Evolutionary conservation across 2,797 vertebrate species (phyloP), one percentile per base, ranked within the genome.

Genomic region (Orientallactaga sibirica): DNA sequence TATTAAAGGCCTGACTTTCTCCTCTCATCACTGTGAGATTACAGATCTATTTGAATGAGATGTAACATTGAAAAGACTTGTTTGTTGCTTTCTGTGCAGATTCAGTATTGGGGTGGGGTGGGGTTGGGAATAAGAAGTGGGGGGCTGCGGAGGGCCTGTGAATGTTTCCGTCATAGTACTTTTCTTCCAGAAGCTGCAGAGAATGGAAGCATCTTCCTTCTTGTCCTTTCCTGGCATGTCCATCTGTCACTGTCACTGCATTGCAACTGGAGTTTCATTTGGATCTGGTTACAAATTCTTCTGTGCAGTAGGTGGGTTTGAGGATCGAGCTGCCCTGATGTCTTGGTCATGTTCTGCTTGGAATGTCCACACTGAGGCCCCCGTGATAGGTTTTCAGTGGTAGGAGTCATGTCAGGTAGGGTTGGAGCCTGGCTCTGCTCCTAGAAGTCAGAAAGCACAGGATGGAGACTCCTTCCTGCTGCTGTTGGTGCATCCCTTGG

Each of bases 1-100:
- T 98, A 98, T 98, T 98, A 98, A 98, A 98, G 97, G 97, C 98
- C 98, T 98, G 98, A 97, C 96, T 98, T 97, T 98, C 97, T 98
- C 97, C 97, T 98, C 98, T 98, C 98, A 98, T 98, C 98, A 98
- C 98, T 98, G 98, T 98, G 98, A 98, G 98, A 98, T 98, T 97
- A 98, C 97, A 96, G 61, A 96, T 97, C 97, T 98, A 96, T 98
- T 96, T 97, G 97, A 98, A 95, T 96, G 97, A 98, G 94, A 96
- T 98, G 98, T 98, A 97, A 98, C 96, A 93, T 97, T 95, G 96
- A 95, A 97, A 97, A 98, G 96, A 96, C 93, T 97, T 96, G 97
- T 97, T 97, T 94, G 96, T 98, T 76, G 88, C 96, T 98, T 98
- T 97, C 98, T 97, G 97, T 98, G 97, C 97, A 94, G 97, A 98